phyloP scores from a whole-genome alignment of 2,888 invertebrate species.

The Melangyna quadrimaculata region DNA sequence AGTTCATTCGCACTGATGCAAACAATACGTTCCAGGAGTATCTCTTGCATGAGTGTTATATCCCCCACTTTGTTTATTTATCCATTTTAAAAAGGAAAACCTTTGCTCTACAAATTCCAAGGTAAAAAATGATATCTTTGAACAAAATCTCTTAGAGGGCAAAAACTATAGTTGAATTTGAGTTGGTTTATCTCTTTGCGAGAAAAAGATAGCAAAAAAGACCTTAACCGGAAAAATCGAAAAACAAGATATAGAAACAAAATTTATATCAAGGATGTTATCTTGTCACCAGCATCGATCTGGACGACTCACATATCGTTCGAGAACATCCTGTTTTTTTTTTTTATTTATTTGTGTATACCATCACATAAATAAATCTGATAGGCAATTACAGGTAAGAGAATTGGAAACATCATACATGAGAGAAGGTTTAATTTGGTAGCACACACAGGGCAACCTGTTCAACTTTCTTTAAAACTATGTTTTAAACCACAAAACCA shows the following conservation, averaged over 20 bases:
- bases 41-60: not conserved
- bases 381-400: not conserved
- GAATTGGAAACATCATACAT: not conserved
- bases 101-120: conserved; percentile 11
- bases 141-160: not conserved
- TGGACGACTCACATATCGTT: not conserved
- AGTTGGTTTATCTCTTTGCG: not conserved
- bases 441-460: too few species aligned
- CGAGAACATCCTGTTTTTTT: not conserved
- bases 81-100: conserved; percentile 29
- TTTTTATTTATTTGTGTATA: not conserved
- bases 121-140: conserved; percentile 32
- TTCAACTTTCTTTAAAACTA: too few species aligned
- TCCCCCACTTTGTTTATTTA: conserved; percentile 31
- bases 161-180: not conserved
- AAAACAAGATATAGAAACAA: not conserved
- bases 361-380: not conserved
- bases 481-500: too few species aligned
- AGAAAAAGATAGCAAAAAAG: not conserved
- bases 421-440: not conserved
- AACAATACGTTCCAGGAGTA: conserved; percentile 2
- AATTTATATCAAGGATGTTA: conserved; percentile 40
- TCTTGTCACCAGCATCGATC: conserved; percentile 19
- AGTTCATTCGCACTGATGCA: conserved; percentile 12
- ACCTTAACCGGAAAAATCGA: not conserved